Conservation (phyloP, 2,113 vertebrate genomes). For the Oostethus manadensis region DNA sequence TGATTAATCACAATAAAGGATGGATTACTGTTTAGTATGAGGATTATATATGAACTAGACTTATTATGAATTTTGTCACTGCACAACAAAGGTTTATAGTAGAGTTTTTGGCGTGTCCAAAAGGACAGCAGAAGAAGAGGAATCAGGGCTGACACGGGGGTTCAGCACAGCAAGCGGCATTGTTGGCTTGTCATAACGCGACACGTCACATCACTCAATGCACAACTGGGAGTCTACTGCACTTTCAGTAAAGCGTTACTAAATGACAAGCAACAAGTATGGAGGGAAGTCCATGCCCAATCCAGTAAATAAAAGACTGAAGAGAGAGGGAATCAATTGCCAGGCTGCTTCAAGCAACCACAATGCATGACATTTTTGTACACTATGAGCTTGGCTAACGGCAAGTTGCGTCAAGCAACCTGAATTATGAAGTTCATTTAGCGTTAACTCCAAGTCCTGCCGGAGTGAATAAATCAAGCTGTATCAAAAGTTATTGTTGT, state of each 20-base stretch:
- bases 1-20: background rate
- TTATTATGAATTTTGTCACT: background rate
- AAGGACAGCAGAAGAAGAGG: slow-evolving; percentile 9
- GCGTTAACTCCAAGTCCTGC: no score
- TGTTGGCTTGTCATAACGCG: slow-evolving; percentile 25
- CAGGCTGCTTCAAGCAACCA: background rate
- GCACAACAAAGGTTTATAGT: background rate
- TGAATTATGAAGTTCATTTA: background rate
- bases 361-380: background rate
- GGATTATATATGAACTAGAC: background rate
- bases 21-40: no score
- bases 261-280: background rate
- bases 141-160: slow-evolving; percentile 13
- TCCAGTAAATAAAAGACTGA: slow-evolving; percentile 2
- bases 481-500: no score
- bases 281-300: background rate
- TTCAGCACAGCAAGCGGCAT: slow-evolving; percentile 12
- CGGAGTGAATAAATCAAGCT: slow-evolving; percentile 18
- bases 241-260: background rate
- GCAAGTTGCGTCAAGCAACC: background rate
- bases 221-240: slow-evolving; percentile 7
- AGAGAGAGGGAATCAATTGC: background rate
- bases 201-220: slow-evolving; percentile 15
- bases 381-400: background rate
- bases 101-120: slow-evolving; percentile 8